Evolutionary conservation across 2,888 invertebrate genomes (phyloP).

Genomic region (Rotaria sp.): DNA sequence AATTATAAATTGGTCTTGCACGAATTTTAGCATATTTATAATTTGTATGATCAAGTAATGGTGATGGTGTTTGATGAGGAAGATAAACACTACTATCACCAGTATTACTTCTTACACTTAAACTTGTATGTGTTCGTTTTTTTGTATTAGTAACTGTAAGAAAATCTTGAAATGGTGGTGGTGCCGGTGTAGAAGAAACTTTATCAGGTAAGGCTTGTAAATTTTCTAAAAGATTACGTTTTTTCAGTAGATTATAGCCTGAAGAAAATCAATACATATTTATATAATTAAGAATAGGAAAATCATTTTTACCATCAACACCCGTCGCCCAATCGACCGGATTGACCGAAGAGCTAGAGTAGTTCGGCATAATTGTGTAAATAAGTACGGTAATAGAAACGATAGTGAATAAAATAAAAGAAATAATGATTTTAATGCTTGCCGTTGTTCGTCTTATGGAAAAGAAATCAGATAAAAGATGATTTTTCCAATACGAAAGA

Average conservation of each 20-base stretch:
- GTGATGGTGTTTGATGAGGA: neutral
- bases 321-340: neutral
- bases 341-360: neutral
- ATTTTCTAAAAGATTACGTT: neutral
- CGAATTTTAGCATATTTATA: constrained; percentile 2
- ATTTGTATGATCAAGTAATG: neutral
- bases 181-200: neutral
- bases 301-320: neutral
- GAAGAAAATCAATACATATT: neutral
- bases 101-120: neutral
- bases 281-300: neutral
- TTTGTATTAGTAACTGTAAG: neutral
- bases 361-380: neutral
- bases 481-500: neutral
- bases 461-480: neutral
- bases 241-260: neutral
- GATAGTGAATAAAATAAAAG: neutral
- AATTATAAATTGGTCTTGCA: constrained; percentile 7
- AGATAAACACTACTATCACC: neutral
- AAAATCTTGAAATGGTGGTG: neutral
- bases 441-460: neutral
- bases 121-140: neutral
- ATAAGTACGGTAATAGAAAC: neutral
- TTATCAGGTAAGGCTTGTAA: neutral
- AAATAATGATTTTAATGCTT: neutral